Conservation (phyloP, 2,888 invertebrate genomes). For the Macrosoma leucophasiata region DNA sequence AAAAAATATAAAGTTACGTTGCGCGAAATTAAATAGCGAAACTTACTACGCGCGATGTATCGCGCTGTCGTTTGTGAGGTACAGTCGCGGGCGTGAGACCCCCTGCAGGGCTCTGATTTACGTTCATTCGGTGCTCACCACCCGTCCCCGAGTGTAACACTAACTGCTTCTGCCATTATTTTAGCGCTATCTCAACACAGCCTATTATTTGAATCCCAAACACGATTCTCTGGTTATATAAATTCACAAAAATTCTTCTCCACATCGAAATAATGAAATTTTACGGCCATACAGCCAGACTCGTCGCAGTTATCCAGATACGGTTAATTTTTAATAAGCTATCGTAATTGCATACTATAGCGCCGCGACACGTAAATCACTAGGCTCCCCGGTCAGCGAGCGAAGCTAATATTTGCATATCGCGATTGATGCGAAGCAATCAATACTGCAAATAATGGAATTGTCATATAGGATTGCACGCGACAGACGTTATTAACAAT, state of each 20-base stretch:
- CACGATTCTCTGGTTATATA: no score
- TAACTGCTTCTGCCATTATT: no score
- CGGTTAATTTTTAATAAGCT: slow-evolving; percentile 68
- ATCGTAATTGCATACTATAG: slow-evolving; percentile 67
- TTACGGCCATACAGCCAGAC: background rate
- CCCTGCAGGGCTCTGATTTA: no score
- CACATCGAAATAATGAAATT: background rate
- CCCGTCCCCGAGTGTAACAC: no score
- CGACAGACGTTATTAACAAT: slow-evolving; percentile 34
- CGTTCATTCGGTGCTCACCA: no score
- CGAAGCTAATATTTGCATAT: slow-evolving; percentile 71
- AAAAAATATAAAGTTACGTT: no score
- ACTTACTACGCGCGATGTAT: no score
- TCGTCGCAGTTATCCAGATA: slow-evolving; percentile 5
- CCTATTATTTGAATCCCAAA: no score
- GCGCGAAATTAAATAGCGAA: no score
- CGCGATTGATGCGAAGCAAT: slow-evolving; percentile 72
- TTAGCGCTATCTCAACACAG: no score
- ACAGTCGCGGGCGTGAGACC: no score
- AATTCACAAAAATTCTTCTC: background rate
- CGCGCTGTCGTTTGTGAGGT: no score
- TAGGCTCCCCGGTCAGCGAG: slow-evolving; percentile 50
- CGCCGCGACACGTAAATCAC: slow-evolving; percentile 62
- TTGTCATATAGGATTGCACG: slow-evolving; percentile 52
- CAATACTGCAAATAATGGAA: slow-evolving; percentile 73